A percentile compares a stretch with the other conserved stretches of the same genome.
Evolutionary conservation across 2,113 vertebrate genomes (phyloP).

Genomic region (Thalassarche chlororhynchos): DNA sequence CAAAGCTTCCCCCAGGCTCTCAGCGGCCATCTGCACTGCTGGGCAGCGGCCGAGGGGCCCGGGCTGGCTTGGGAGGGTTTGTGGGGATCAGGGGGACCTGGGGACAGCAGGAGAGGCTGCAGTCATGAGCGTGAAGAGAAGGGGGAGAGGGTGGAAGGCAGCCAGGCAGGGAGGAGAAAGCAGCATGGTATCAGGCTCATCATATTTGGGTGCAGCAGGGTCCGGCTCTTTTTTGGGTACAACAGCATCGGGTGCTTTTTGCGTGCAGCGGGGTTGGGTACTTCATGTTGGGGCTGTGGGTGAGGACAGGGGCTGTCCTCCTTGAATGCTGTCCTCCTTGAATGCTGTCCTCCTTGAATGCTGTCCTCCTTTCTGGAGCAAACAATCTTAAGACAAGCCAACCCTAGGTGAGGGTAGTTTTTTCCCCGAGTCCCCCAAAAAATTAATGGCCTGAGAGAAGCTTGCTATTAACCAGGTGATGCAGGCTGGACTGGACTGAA

Average conservation of each 20-base stretch:
- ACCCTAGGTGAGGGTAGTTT: not conserved
- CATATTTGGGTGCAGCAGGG: too few species aligned
- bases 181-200: fast-evolving
- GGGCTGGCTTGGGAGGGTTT: too few species aligned
- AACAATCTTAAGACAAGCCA: not conserved
- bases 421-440: not conserved
- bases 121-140: fast-evolving
- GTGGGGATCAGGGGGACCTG: not conserved
- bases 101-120: not conserved
- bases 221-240: not conserved
- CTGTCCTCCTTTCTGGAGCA: not conserved
- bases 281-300: not conserved
- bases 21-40: fast-evolving
- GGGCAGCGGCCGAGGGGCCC: fast-evolving
- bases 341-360: not conserved
- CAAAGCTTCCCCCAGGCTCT: not conserved
- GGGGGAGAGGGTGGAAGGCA: not conserved
- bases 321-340: not conserved
- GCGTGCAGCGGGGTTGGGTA: not conserved
- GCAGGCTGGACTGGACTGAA: not conserved
- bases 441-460: not conserved
- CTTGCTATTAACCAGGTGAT: not conserved
- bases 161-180: not conserved
- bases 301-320: not conserved
- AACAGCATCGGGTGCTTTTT: not conserved